Evolutionary conservation across 2,888 invertebrate species (phyloP), one percentile per base, ranked within the genome.

Genomic region (Pseudeuparius sepicola): DNA sequence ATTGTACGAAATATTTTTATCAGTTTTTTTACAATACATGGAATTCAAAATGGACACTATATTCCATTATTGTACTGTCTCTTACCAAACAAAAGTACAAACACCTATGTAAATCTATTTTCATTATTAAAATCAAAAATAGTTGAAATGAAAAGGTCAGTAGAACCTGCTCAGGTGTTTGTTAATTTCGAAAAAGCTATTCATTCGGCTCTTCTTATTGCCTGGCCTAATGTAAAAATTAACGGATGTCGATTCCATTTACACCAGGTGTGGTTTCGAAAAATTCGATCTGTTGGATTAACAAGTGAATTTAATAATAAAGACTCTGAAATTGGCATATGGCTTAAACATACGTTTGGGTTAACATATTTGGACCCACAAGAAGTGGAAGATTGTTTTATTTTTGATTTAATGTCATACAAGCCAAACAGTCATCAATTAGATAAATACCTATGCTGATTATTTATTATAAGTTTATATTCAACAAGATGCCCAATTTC

Each of bases 281-380:
- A 13, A 11, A 23, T 31, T 11, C 11, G 24, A 20, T 24, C n/a
- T 18, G 2, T 31, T 14, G 31, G 31, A 14, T 31, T 31, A 15
- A 13, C 14, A 13, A 13, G 23, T 14, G 31, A 31, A 23, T 31
- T 24, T 23, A 31, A 20, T 11, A 10, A 31, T 16, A 10, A 31
- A 20, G 24, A 31, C 14, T 31, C 20, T 23, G 20, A 31, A 31
- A 31, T 31, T 7, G 31, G 31, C 11, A 31, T 14, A 23, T 31
- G 31, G 31, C 31, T 31, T 20, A 13, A 31, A 14, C 24, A 23
- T 15, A 20, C 6, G n/a, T 31, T 31, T 12, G 11, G 20, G n/a
- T n/a, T n/a, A n/a, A n/a, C n/a, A n/a, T n/a, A n/a, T n/a, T n/a
- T n/a, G n/a, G n/a, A n/a, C n/a, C n/a, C n/a, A n/a, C n/a, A n/a